These are phyloP conservation scores for Dorcus hopei DNA, from an alignment of 2,888 invertebrate genomes.

Conservation along the genomic window DNA sequence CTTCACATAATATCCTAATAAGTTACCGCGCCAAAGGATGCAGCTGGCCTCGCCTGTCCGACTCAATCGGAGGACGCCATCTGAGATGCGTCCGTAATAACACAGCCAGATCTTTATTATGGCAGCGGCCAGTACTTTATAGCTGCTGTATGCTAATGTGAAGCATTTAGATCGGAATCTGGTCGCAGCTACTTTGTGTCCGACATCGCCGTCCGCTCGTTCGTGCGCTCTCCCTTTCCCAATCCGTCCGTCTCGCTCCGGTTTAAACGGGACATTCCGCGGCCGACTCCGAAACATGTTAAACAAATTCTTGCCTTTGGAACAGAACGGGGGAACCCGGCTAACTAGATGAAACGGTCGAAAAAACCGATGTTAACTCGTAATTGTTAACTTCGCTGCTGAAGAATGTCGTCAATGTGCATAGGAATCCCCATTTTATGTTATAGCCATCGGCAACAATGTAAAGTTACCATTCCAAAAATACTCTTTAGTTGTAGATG, in stretches of 20 bases:
- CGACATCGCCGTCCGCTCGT: constrained; percentile 7
- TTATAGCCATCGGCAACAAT: too few species aligned
- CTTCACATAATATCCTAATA: constrained; percentile 45
- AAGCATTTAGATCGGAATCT: constrained; percentile 51
- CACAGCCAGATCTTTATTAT: constrained; percentile 35
- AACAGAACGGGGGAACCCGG: background rate
- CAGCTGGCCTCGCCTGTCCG: constrained; percentile 29
- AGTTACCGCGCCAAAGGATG: constrained; percentile 34
- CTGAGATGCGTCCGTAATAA: constrained; percentile 38
- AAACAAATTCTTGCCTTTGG: constrained; percentile 14
- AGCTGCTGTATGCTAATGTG: constrained; percentile 49
- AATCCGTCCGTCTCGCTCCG: background rate
- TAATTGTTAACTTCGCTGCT: background rate
- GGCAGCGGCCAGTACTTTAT: constrained; percentile 37
- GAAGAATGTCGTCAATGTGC: background rate
- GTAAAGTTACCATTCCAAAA: too few species aligned
- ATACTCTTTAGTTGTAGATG: too few species aligned
- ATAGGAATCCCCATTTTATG: background rate
- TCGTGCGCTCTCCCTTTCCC: constrained; percentile 3
- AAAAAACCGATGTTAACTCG: background rate
- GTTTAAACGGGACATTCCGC: constrained; percentile 10
- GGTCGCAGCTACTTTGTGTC: constrained; percentile 40
- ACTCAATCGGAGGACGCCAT: constrained; percentile 33
- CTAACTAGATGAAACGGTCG: background rate
- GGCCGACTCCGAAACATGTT: constrained; percentile 8